Conservation (phyloP, 1,140 invertebrate genomes). For the Galleria mellonella region DNA sequence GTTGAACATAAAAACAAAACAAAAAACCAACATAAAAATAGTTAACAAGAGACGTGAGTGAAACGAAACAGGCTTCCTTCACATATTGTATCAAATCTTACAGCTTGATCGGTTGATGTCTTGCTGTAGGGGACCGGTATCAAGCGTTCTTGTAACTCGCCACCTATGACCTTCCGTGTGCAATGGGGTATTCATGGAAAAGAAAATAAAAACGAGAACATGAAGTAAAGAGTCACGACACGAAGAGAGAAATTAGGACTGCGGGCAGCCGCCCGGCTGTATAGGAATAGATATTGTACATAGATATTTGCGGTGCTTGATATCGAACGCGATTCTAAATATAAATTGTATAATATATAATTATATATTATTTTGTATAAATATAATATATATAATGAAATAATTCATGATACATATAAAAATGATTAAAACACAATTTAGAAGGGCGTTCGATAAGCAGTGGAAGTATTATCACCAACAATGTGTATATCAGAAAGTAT, state of each 20-base stretch:
- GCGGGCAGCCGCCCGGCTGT: slow-evolving; percentile 12
- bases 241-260: slow-evolving; percentile 22
- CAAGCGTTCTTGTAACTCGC: slow-evolving; percentile 99
- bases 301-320: slow-evolving; percentile 17
- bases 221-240: slow-evolving; percentile 64
- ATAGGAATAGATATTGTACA: slow-evolving; percentile 7
- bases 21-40: slow-evolving; percentile 35
- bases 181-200: slow-evolving; percentile 83
- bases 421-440: slow-evolving; percentile 10
- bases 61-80: slow-evolving; percentile 42
- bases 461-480: slow-evolving; percentile 35
- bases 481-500: slow-evolving; percentile 32
- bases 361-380: not conserved
- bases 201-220: slow-evolving; percentile 73
- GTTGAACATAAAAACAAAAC: slow-evolving; percentile 53
- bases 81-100: slow-evolving; percentile 79
- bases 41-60: slow-evolving; percentile 36
- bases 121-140: slow-evolving; percentile 99
- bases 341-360: not conserved
- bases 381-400: not conserved
- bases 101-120: slow-evolving; percentile 99
- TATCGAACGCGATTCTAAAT: slow-evolving; percentile 10
- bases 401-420: not conserved
- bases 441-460: slow-evolving; percentile 42
- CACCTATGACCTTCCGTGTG: slow-evolving; percentile 96